A percentile compares a stretch with the other conserved stretches of the same genome.
phyloP scores from a whole-genome alignment of 2,113 vertebrate genomes.

The Synchiropus splendidus region DNA sequence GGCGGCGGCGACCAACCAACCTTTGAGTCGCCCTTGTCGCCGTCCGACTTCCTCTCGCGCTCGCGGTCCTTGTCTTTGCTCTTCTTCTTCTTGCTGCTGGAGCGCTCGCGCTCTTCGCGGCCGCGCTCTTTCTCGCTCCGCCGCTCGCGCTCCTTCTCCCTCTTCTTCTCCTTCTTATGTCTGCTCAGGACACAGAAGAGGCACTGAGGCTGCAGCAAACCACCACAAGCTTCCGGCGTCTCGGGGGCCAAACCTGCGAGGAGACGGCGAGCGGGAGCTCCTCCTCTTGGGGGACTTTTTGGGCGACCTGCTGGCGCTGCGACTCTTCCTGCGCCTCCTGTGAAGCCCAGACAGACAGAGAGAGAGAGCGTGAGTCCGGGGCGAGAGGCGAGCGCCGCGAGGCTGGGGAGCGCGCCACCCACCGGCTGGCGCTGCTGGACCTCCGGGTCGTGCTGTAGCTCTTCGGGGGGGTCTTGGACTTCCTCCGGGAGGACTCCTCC shows the following conservation, averaged over 20 bases:
- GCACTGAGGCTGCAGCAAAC: not conserved
- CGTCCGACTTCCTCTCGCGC: slow-evolving; percentile 79
- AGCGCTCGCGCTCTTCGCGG: slow-evolving; percentile 77
- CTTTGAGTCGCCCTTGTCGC: slow-evolving; percentile 88
- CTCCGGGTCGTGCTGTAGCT: slow-evolving; percentile 91
- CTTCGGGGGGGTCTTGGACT: slow-evolving; percentile 94
- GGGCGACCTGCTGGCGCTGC: slow-evolving; percentile 74
- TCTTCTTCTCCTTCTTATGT: slow-evolving; percentile 97
- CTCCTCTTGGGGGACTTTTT: slow-evolving; percentile 86
- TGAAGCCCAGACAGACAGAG: not conserved
- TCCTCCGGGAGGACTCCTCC: slow-evolving; percentile 84
- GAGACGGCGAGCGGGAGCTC: slow-evolving; percentile 79
- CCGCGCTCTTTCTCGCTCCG: slow-evolving; percentile 65
- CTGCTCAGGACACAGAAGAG: slow-evolving; percentile 42
- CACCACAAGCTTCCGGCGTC: too few relatives aligned
- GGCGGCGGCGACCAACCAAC: too few relatives aligned
- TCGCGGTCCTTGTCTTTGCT: slow-evolving; percentile 91
- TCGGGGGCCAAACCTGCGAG: slow-evolving; percentile 67
- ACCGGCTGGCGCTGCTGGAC: slow-evolving; percentile 88
- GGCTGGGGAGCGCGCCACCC: slow-evolving; percentile 7
- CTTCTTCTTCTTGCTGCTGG: slow-evolving; percentile 87
- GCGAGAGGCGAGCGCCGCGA: too few relatives aligned
- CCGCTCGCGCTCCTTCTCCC: slow-evolving; percentile 78
- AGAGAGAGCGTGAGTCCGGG: not conserved
- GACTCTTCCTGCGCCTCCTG: slow-evolving; percentile 74